Conservation (phyloP, 2,113 vertebrate species). For the Channa argus region DNA sequence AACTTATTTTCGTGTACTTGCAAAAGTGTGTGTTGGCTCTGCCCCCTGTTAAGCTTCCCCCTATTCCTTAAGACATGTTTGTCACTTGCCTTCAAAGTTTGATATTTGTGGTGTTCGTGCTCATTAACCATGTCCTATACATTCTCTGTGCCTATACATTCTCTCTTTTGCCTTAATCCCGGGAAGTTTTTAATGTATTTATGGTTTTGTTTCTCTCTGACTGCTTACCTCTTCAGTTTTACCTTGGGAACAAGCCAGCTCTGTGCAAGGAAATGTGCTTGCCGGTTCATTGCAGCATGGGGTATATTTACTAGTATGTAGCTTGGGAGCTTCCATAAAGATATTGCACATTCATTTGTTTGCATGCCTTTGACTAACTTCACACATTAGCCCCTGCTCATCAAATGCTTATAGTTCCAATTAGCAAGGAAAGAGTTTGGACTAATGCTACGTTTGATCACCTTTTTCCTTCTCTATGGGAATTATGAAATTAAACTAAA, state of each 20-base stretch:
- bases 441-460: constrained; percentile 33
- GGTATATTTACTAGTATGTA: constrained; percentile 52
- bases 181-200: neutral
- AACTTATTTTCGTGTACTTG: constrained; percentile 29
- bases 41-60: neutral
- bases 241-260: constrained; percentile 13
- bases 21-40: constrained; percentile 21
- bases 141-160: neutral
- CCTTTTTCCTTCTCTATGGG: constrained; percentile 22
- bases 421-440: constrained; percentile 27
- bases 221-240: constrained; percentile 35
- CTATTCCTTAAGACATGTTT: constrained; percentile 23
- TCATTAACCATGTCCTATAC: constrained; percentile 7
- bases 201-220: constrained; percentile 10
- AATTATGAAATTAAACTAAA: constrained; percentile 20
- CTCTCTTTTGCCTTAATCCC: constrained; percentile 21
- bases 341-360: constrained; percentile 43
- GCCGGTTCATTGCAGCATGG: constrained; percentile 33
- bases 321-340: constrained; percentile 39
- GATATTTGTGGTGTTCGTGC: constrained; percentile 18
- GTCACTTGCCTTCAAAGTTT: constrained; percentile 18
- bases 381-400: constrained; percentile 5
- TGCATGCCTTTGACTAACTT: constrained; percentile 34
- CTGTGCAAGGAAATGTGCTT: constrained; percentile 22
- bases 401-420: constrained; percentile 37